Base-by-base conservation (phyloP, 2,888 invertebrate genomes). In the Proisotoma minuta region DNA sequence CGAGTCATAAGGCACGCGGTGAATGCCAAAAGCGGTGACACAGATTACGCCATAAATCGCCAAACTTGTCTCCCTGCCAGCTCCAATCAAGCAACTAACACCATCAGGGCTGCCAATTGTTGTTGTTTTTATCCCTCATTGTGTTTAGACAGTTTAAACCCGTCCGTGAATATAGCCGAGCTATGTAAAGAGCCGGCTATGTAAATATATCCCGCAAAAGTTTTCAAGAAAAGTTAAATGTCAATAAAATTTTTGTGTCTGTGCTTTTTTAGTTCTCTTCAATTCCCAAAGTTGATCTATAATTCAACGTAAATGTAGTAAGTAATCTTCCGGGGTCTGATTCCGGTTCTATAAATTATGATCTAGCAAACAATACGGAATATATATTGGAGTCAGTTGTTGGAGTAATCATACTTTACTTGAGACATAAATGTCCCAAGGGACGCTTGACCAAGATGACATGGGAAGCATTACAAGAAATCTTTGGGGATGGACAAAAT, bases 1-100 rank as follows among this genome's bases (percentile, higher is more conserved):
- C 75, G 78, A 79, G 84, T 87, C 91, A 91, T 94, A 94, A 94
- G 93, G 94, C 94, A 94, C 94, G 94, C 93, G 93, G 94, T 94
- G 93, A 94, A 94, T 94, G 93, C 93, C 93, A 94, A 93, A 92
- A 91, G 91, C 87, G 88, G 88, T 68, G 34, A 34, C 8, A 15
- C 8, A 34, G 34, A 34, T 34, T 34, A 15, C 8, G 8, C 8
- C 34, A 34, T 34, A 34, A 34, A 34, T 34, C 15, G 8, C 8
- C 34, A 34, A 34, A 34, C 8, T 34, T 34, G 34, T 34, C 34
- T 34, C 34, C 15, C 34, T 34, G 34, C 34, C 34, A 34, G n/a
- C n/a, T n/a, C n/a, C n/a, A n/a, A n/a, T n/a, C n/a, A n/a, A n/a
- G n/a, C n/a, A n/a, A n/a, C n/a, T n/a, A n/a, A n/a, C n/a, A n/a